Conservation (phyloP, 2,888 invertebrate genomes). For the Anthophora plumipes region DNA sequence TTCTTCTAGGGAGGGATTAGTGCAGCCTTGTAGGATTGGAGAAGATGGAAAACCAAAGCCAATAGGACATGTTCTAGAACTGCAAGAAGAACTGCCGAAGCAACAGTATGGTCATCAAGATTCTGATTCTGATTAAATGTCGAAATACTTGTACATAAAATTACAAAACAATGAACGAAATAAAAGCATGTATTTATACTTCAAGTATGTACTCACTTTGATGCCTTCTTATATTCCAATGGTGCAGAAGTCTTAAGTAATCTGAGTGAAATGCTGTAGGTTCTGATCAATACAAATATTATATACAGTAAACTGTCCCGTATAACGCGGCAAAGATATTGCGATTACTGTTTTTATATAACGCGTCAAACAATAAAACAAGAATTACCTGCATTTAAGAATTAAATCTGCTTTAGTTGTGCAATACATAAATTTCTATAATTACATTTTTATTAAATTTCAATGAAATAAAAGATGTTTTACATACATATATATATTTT, state of each 20-base stretch:
- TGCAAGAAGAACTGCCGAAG: conserved; percentile 89
- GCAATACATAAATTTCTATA: too few species aligned
- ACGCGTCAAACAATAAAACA: too few species aligned
- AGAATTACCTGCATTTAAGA: too few species aligned
- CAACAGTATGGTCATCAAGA: conserved; percentile 85
- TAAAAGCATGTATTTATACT: not conserved
- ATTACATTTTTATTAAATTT: too few species aligned
- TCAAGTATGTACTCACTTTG: not conserved
- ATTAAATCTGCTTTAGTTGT: too few species aligned
- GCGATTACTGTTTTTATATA: too few species aligned
- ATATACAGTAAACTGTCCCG: too few species aligned
- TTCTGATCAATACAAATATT: not conserved
- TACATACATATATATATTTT: too few species aligned
- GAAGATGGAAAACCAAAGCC: conserved; percentile 96
- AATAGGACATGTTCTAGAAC: conserved; percentile 93
- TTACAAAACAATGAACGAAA: conserved; percentile 32
- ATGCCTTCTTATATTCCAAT: not conserved
- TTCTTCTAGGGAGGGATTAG: conserved; percentile 88
- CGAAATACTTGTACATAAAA: conserved; percentile 18
- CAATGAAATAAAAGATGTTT: too few species aligned
- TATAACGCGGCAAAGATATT: too few species aligned
- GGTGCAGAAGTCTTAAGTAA: not conserved
- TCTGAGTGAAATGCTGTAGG: not conserved
- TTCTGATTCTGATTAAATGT: conserved; percentile 67
- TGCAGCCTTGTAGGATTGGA: conserved; percentile 95